These are phyloP conservation scores for Heliconius aoede DNA, from an alignment of 2,888 invertebrate genomes.

Conservation along the genomic window DNA sequence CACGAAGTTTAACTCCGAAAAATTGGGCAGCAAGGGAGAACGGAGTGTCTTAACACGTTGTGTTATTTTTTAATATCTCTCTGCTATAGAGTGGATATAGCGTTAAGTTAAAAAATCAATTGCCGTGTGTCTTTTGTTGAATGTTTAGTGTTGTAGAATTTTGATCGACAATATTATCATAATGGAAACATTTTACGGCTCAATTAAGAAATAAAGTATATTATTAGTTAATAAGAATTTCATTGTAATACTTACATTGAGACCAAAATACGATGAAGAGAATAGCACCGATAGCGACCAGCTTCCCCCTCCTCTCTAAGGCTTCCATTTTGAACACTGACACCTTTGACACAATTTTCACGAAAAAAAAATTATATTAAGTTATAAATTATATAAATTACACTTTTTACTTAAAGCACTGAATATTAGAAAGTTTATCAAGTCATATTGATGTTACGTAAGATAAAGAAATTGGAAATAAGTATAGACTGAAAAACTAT, in stretches of 20 bases:
- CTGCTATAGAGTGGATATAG: no score
- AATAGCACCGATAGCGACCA: slow-evolving; percentile 59
- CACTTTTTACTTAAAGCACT: slow-evolving; percentile 35
- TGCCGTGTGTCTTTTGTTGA: no score
- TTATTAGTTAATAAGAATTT: neutral
- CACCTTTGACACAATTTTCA: slow-evolving; percentile 34
- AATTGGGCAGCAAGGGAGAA: no score
- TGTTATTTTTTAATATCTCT: no score
- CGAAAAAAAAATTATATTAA: slow-evolving; percentile 27
- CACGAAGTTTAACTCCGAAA: no score
- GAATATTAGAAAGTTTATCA: slow-evolving; percentile 40
- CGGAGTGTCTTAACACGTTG: no score
- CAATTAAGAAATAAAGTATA: neutral
- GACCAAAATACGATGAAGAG: slow-evolving; percentile 69
- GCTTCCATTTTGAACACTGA: slow-evolving; percentile 71
- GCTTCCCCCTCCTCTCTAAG: slow-evolving; percentile 69
- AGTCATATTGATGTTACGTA: slow-evolving; percentile 47
- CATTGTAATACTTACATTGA: slow-evolving; percentile 67
- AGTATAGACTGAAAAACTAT: slow-evolving; percentile 2
- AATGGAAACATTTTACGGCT: neutral
- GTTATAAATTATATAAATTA: slow-evolving; percentile 7
- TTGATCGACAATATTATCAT: neutral
- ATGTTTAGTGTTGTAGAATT: no score
- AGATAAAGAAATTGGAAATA: slow-evolving; percentile 5
- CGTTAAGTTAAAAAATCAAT: no score